phyloP scores from a whole-genome alignment of 2,888 invertebrate genomes.

The Hypselothyrea guttata region DNA sequence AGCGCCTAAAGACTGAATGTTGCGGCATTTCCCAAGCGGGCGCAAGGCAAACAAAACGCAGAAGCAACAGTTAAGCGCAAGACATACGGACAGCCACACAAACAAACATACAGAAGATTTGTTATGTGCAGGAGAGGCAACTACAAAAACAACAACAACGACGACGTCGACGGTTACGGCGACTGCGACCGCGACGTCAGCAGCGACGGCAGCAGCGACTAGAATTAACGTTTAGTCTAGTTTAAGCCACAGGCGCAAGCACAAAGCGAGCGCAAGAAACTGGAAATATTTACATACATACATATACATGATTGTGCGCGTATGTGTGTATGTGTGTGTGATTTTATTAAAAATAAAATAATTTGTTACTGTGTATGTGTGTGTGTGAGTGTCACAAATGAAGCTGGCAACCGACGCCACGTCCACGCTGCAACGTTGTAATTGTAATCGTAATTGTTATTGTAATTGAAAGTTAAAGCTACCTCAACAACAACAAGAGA shows the following conservation, averaged over 20 bases:
- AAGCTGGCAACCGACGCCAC: conserved; percentile 35
- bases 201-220: conserved; percentile 30
- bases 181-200: conserved; percentile 7
- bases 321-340: conserved; percentile 19
- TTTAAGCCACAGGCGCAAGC: conserved; percentile 67
- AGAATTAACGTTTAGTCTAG: conserved; percentile 73
- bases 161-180: conserved; percentile 13
- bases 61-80: conserved; percentile 54
- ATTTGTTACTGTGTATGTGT: conserved; percentile 14
- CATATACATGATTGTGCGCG: conserved; percentile 19
- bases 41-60: conserved; percentile 19
- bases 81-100: neutral
- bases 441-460: conserved; percentile 36
- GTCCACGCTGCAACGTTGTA: conserved; percentile 43
- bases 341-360: neutral
- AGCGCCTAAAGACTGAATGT: conserved; percentile 3
- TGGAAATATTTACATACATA: conserved; percentile 28
- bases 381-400: conserved; percentile 29
- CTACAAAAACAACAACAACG: conserved; percentile 17
- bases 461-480: conserved; percentile 23
- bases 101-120: conserved; percentile 2
- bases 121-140: too few species aligned
- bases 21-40: too few species aligned
- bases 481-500: conserved; percentile 43
- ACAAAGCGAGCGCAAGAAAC: conserved; percentile 37